phyloP scores from a whole-genome alignment of 2,888 invertebrate genomes.

The Phorcus lineatus region DNA sequence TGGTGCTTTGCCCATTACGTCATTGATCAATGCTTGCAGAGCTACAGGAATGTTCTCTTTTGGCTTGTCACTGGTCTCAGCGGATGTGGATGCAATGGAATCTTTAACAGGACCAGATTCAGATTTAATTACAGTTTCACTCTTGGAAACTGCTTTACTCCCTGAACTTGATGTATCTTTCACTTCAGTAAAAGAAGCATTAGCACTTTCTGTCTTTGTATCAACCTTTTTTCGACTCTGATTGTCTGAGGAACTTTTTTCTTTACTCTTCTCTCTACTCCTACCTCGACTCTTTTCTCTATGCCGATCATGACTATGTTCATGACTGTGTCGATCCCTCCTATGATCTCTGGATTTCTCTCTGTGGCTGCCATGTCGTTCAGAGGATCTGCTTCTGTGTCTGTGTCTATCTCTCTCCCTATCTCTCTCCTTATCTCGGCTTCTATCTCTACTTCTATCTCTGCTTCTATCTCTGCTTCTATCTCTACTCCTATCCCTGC shows the following conservation, averaged over 20 bases:
- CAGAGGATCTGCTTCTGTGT: background rate
- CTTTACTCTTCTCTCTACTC: background rate
- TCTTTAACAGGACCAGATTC: background rate
- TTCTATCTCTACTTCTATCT: conserved; percentile 5
- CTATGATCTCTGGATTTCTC: background rate
- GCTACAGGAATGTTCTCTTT: conserved; percentile 37
- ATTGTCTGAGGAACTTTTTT: background rate
- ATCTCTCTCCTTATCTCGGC: background rate
- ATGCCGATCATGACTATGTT: background rate
- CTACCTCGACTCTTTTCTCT: background rate
- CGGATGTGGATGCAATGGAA: conserved; percentile 11
- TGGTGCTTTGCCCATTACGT: conserved; percentile 40
- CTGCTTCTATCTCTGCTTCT: conserved; percentile 4
- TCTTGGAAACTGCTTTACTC: background rate
- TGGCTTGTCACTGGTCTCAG: background rate
- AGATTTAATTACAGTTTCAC: background rate
- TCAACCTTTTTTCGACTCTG: too few relatives aligned
- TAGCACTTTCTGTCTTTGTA: too few relatives aligned
- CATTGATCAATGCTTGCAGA: conserved; percentile 46
- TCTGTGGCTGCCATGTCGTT: background rate
- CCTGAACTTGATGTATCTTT: background rate
- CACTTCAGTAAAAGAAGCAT: too few relatives aligned
- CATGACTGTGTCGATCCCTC: background rate
- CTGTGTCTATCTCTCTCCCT: background rate
- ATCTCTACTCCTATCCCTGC: background rate